Percentiles rank a stretch among this genome's conserved stretches.
phyloP scores from a whole-genome alignment of 2,797 vertebrate species.

The Antrozous pallidus region DNA sequence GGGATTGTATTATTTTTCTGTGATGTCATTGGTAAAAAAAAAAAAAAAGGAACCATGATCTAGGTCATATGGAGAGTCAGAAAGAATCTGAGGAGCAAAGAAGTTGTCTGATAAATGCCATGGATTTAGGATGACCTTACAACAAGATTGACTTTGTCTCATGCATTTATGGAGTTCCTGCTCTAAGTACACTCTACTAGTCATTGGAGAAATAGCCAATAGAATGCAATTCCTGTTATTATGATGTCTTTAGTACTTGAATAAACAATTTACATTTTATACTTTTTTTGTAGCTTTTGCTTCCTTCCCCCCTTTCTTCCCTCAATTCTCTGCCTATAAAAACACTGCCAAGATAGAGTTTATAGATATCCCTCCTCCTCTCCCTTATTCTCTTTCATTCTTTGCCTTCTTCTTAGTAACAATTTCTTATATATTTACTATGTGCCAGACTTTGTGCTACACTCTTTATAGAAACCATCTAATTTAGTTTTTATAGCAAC shows the following conservation, averaged over 20 bases:
- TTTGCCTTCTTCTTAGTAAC: neutral
- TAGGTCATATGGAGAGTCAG: neutral
- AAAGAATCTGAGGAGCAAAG: neutral
- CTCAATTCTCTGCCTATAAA: neutral
- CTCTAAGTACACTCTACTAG: neutral
- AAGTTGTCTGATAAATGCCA: neutral
- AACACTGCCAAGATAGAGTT: neutral
- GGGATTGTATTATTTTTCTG: neutral
- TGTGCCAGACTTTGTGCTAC: neutral
- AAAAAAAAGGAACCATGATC: neutral
- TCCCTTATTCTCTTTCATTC: neutral
- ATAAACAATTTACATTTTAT: neutral
- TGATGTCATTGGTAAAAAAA: neutral
- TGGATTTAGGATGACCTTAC: neutral
- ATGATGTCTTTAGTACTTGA: neutral
- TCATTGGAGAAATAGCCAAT: neutral
- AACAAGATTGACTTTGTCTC: neutral
- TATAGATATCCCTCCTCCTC: neutral
- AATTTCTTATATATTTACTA: neutral
- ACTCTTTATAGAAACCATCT: neutral
- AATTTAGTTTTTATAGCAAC: constrained; percentile 3
- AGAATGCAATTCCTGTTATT: neutral
- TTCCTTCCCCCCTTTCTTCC: neutral
- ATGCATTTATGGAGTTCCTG: neutral
- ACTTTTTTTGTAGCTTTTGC: neutral